phyloP scores from a whole-genome alignment of 2,113 vertebrate genomes.

The Choloepus hoffmanni region DNA sequence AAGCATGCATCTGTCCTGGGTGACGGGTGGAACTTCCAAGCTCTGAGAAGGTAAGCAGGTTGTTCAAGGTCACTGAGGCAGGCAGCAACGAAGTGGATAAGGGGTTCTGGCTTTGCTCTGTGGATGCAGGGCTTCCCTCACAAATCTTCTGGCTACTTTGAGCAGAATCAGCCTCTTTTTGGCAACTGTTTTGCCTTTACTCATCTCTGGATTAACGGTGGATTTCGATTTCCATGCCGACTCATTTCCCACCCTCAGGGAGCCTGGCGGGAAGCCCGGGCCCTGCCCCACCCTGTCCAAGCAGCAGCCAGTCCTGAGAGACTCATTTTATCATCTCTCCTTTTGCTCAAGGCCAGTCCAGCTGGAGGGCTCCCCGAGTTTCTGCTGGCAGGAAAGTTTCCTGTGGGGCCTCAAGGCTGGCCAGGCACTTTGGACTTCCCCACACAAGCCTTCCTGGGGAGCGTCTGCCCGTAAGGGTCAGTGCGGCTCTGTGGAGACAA shows the following conservation, averaged over 20 bases:
- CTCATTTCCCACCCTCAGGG: constrained; percentile 21
- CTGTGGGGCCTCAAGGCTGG: not conserved
- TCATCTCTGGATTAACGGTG: not conserved
- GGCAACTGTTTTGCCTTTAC: not conserved
- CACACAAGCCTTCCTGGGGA: not conserved
- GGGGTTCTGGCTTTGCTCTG: not conserved
- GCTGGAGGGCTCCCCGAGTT: not conserved
- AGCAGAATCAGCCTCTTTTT: not conserved
- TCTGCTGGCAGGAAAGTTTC: not conserved
- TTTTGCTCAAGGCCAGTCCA: not conserved
- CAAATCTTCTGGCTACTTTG: not conserved
- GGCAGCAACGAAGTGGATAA: not conserved
- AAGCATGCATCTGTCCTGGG: not conserved
- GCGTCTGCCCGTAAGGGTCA: not conserved
- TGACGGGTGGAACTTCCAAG: not conserved
- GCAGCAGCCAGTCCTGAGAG: not conserved
- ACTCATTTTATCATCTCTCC: not conserved
- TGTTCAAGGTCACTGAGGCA: not conserved
- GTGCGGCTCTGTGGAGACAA: not conserved
- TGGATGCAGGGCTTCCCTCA: not conserved
- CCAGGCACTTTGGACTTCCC: not conserved
- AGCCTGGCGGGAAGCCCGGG: not conserved
- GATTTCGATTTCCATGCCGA: not conserved
- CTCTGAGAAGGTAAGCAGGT: not conserved
- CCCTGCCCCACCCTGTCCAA: not conserved